A percentile compares a stretch with the other conserved stretches of the same genome.
These are phyloP conservation scores for Neoaliturus tenellus DNA, from an alignment of 2,888 invertebrate genomes.

Conservation along the genomic window DNA sequence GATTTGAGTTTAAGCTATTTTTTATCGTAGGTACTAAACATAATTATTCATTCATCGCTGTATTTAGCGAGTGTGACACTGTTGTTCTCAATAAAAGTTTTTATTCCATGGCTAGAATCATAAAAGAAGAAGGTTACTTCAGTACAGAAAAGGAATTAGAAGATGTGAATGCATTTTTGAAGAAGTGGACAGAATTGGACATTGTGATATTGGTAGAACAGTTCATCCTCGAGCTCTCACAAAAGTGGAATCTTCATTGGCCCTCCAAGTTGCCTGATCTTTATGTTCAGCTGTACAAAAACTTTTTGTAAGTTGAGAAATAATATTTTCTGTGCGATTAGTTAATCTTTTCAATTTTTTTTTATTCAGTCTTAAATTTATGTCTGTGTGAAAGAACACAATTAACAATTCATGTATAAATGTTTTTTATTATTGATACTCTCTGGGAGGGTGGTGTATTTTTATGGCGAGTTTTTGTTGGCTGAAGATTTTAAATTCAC, in stretches of 20 bases:
- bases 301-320: slow-evolving; percentile 60
- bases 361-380: too few relatives aligned
- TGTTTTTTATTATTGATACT: too few relatives aligned
- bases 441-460: too few relatives aligned
- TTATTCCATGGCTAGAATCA: slow-evolving; percentile 60
- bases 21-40: too few relatives aligned
- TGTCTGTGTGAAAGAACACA: too few relatives aligned
- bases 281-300: slow-evolving; percentile 79
- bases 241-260: slow-evolving; percentile 81
- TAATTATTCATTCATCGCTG: too few relatives aligned
- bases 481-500: too few relatives aligned
- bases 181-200: slow-evolving; percentile 73
- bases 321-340: not conserved
- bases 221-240: slow-evolving; percentile 76
- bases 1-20: too few relatives aligned
- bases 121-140: slow-evolving; percentile 77
- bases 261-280: slow-evolving; percentile 77
- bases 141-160: slow-evolving; percentile 78
- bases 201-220: slow-evolving; percentile 78
- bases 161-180: slow-evolving; percentile 80
- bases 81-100: too few relatives aligned
- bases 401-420: too few relatives aligned
- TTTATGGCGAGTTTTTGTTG: too few relatives aligned
- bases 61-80: too few relatives aligned
- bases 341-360: not conserved